Conservation (phyloP, 2,888 invertebrate genomes). For the Leptinotarsa juncta region DNA sequence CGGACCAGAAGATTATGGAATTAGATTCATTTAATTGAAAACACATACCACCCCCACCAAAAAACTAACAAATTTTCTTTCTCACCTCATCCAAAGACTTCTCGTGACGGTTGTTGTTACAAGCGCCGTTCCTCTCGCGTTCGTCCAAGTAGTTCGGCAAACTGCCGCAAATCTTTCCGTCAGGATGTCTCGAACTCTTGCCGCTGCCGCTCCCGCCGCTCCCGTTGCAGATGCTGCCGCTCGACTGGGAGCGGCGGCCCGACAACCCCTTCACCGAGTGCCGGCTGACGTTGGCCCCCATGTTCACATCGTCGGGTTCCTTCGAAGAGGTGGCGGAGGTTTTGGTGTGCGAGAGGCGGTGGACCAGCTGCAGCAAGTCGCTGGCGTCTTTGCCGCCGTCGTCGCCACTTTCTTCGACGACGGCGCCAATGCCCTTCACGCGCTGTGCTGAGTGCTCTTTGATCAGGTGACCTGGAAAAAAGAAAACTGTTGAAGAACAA, state of each 20-base stretch:
- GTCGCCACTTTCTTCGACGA: slow-evolving; percentile 29
- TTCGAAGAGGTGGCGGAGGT: slow-evolving; percentile 19
- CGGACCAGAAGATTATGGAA: too few species aligned
- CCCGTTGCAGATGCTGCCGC: slow-evolving; percentile 79
- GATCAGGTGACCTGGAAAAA: slow-evolving; percentile 53
- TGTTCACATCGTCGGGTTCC: slow-evolving; percentile 68
- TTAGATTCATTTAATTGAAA: too few species aligned
- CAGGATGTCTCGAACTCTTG: slow-evolving; percentile 55
- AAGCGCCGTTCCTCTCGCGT: slow-evolving; percentile 66
- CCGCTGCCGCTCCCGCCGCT: slow-evolving; percentile 53
- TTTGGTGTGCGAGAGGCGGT: slow-evolving; percentile 62
- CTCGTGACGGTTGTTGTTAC: slow-evolving; percentile 61
- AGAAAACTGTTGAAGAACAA: background rate
- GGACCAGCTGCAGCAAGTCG: slow-evolving; percentile 64
- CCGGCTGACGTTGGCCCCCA: slow-evolving; percentile 85
- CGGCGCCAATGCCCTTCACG: slow-evolving; percentile 21
- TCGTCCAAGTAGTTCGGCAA: slow-evolving; percentile 77
- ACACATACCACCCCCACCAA: too few species aligned
- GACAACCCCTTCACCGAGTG: slow-evolving; percentile 79
- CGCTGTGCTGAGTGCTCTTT: slow-evolving; percentile 45
- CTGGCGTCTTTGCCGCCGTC: slow-evolving; percentile 63
- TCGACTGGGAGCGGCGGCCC: slow-evolving; percentile 79
- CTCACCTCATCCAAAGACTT: slow-evolving; percentile 56
- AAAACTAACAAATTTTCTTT: background rate
- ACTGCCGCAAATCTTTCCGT: slow-evolving; percentile 69